Conservation (phyloP, 2,113 vertebrate genomes). For the Capra hircus region DNA sequence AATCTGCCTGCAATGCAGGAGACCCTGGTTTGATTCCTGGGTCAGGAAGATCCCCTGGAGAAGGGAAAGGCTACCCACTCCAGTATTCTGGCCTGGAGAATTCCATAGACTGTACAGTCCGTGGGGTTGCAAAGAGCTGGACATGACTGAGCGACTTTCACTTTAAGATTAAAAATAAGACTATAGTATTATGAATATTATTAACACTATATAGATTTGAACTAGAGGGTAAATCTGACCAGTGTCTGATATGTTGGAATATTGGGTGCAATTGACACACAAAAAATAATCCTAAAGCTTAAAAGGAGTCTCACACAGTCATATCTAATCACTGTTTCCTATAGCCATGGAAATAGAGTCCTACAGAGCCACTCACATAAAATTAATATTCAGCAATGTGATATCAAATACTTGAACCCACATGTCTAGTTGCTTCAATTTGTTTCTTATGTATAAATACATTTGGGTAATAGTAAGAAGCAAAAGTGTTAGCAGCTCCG, state of each 20-base stretch:
- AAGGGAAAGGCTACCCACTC: neutral
- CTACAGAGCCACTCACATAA: neutral
- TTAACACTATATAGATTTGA: neutral
- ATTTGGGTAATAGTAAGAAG: neutral
- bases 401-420: neutral
- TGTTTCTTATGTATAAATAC: neutral
- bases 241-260: neutral
- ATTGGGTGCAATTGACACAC: neutral
- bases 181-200: neutral
- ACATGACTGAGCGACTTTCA: rapidly evolving
- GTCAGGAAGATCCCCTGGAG: neutral
- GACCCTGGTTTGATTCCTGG: neutral
- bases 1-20: neutral
- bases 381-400: neutral
- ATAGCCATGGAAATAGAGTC: neutral
- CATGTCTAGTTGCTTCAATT: neutral
- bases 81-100: neutral
- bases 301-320: neutral
- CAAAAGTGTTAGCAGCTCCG: neutral
- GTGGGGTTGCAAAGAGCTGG: neutral
- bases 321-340: neutral
- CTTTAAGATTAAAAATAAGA: neutral
- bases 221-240: neutral
- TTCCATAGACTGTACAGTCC: neutral
- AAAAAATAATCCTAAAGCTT: neutral